Evolutionary conservation across 2,888 invertebrate species (phyloP).

Genomic region (Stenodema calcarata): DNA sequence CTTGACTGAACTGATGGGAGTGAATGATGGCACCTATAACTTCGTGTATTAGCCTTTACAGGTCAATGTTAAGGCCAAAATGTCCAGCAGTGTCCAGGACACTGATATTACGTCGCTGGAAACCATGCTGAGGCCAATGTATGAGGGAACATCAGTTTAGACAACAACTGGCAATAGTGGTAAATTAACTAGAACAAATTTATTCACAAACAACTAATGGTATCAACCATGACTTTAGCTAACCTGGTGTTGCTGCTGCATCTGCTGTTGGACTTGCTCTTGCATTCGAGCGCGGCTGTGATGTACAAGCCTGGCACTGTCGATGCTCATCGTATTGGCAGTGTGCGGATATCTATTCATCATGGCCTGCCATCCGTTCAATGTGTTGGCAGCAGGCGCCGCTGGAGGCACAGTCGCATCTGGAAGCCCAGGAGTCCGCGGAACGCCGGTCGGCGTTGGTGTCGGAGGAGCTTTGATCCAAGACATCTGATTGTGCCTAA

Average conservation of each 20-base stretch:
- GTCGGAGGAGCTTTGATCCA: constrained; percentile 57
- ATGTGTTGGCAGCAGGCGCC: not conserved
- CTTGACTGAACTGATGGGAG: too few species aligned
- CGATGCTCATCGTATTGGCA: not conserved
- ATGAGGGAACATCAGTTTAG: too few species aligned
- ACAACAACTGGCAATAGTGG: too few species aligned
- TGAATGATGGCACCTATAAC: too few species aligned
- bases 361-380: constrained; percentile 51
- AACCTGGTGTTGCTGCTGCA: constrained; percentile 6
- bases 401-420: not conserved
- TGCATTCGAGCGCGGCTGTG: not conserved
- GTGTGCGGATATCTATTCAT: not conserved
- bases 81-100: too few species aligned
- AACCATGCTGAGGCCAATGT: too few species aligned
- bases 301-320: not conserved
- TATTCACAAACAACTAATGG: too few species aligned
- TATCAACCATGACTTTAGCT: too few species aligned
- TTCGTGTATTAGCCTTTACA: too few species aligned
- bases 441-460: constrained; percentile 36
- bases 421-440: not conserved
- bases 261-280: constrained; percentile 36
- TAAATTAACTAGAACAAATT: too few species aligned
- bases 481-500: constrained; percentile 40
- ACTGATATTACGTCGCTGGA: too few species aligned
- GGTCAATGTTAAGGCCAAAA: too few species aligned